Evolutionary conservation across 2,888 invertebrate genomes (phyloP).

Genomic region (Theodoxus fluviatilis): DNA sequence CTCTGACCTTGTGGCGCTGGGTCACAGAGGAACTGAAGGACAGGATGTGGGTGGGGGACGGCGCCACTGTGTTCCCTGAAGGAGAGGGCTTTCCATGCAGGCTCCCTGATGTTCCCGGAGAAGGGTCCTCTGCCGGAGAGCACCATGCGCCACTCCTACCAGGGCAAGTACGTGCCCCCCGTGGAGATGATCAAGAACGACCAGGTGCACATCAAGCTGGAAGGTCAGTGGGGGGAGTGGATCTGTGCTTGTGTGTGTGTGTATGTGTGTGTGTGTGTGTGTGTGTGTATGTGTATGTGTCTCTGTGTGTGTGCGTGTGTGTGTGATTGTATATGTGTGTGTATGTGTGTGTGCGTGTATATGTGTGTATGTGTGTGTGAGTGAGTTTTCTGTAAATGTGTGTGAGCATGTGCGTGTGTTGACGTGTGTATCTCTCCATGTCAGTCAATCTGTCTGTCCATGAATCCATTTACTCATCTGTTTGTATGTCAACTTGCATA

Average conservation of each 20-base stretch:
- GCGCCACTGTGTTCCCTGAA: too few relatives aligned
- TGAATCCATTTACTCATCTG: background rate
- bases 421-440: too few relatives aligned
- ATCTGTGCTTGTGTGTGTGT: background rate
- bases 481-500: too few relatives aligned
- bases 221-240: conserved; percentile 43
- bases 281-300: background rate
- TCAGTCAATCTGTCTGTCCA: too few relatives aligned
- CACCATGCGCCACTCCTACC: conserved; percentile 43
- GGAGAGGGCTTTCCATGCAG: too few relatives aligned
- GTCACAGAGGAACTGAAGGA: too few relatives aligned
- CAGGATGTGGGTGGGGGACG: too few relatives aligned
- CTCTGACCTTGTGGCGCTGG: background rate
- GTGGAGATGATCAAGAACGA: conserved; percentile 44
- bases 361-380: background rate
- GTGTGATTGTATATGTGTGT: background rate
- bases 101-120: conserved; percentile 49
- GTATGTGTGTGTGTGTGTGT: background rate
- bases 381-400: background rate
- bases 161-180: conserved; percentile 42
- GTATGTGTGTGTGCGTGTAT: background rate
- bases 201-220: conserved; percentile 48
- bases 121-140: conserved; percentile 38
- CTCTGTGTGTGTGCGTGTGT: background rate
- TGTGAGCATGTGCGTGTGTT: background rate